Conservation (phyloP, 2,888 invertebrate species). For the Bimastos eiseni region DNA sequence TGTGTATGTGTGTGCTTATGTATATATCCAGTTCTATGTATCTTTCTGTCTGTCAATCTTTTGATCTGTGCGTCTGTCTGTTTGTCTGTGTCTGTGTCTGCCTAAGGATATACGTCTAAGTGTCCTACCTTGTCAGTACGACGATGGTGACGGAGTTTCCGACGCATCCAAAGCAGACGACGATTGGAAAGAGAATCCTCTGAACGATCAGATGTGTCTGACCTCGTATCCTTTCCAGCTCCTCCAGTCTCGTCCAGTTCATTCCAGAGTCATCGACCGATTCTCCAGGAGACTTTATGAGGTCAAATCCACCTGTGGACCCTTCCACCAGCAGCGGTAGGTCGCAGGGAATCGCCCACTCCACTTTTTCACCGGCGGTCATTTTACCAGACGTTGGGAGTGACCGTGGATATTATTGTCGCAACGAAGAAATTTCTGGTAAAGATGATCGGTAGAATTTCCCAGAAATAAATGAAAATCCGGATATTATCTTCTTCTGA, state of each 20-base stretch:
- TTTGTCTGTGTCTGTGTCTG: neutral
- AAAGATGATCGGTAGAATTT: no score
- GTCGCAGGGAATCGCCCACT: neutral
- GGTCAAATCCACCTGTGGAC: neutral
- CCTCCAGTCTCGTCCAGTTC: neutral
- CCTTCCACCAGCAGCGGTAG: neutral
- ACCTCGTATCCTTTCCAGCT: neutral
- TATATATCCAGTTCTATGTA: no score
- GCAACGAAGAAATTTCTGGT: no score
- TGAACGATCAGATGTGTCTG: constrained; percentile 49
- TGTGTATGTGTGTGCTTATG: constrained; percentile 34
- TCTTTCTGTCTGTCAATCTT: no score
- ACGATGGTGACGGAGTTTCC: constrained; percentile 58
- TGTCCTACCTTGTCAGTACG: constrained; percentile 54
- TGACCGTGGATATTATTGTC: neutral
- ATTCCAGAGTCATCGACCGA: neutral
- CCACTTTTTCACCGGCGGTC: neutral
- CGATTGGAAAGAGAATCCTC: constrained; percentile 52
- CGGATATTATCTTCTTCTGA: neutral
- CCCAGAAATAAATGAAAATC: no score
- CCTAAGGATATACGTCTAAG: neutral
- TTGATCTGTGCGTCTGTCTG: neutral
- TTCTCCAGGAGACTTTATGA: neutral
- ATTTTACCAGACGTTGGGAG: neutral
- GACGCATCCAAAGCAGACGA: constrained; percentile 53